Percentiles rank a stretch among this genome's conserved stretches.
phyloP scores from a whole-genome alignment of 2,888 invertebrate genomes.

The Drosophila multiciliata region DNA sequence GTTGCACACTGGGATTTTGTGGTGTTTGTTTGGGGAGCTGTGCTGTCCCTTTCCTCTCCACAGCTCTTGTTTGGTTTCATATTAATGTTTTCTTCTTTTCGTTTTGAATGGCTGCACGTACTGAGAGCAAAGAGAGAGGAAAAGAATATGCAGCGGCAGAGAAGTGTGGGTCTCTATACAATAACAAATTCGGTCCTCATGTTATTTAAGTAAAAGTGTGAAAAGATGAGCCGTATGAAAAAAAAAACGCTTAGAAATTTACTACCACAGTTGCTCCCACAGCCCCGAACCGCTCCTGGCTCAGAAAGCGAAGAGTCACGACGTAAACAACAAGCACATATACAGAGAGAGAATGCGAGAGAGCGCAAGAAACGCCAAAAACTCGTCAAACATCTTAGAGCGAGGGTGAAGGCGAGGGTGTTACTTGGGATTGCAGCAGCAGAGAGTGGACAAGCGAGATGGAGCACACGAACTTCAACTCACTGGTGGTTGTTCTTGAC shows the following conservation, averaged over 20 bases:
- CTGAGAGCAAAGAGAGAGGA: conserved; percentile 1
- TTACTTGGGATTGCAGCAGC: conserved; percentile 32
- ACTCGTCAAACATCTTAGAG: conserved; percentile 46
- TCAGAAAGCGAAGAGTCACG: conserved; percentile 18
- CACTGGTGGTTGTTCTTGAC: conserved; percentile 51
- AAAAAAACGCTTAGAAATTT: neutral
- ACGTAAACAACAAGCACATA: conserved; percentile 39
- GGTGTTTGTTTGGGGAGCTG: conserved; percentile 48
- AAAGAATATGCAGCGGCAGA: neutral
- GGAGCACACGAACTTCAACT: conserved; percentile 56
- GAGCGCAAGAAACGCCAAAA: conserved; percentile 22
- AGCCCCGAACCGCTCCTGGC: conserved; percentile 38
- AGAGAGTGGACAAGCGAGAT: conserved; percentile 42
- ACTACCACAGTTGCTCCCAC: conserved; percentile 16
- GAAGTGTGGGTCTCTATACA: conserved; percentile 31
- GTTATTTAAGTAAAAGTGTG: conserved; percentile 56
- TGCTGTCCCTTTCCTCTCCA: conserved; percentile 44
- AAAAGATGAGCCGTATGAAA: conserved; percentile 28
- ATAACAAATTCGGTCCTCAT: conserved; percentile 15
- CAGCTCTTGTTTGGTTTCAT: conserved; percentile 59
- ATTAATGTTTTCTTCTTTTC: conserved; percentile 46
- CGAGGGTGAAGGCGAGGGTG: conserved; percentile 62
- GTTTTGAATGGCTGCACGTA: conserved; percentile 8
- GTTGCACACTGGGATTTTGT: conserved; percentile 61
- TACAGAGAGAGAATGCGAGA: conserved; percentile 20